Evolutionary conservation across 2,113 vertebrate species (phyloP), one percentile per base, ranked within the genome.

Genomic region (Apodemus speciosus): DNA sequence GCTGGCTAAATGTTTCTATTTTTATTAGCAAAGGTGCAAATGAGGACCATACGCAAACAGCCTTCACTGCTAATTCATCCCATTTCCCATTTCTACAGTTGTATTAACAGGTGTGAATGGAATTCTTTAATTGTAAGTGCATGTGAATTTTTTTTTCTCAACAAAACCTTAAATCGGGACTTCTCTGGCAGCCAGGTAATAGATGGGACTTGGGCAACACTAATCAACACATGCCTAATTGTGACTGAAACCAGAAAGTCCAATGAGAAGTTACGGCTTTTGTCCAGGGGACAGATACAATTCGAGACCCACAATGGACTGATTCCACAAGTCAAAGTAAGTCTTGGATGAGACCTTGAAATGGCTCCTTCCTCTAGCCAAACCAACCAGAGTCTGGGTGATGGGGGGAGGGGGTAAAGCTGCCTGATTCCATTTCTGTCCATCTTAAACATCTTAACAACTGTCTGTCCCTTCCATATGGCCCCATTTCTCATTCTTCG

Each of bases 91-190:
- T 83, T 89, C 76, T 40, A 32, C 46, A 49, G 81, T n/a, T 72
- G 18, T 85, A 56, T 75, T 30, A 84, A 66, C 68, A 46, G 84
- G 83, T n/a, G 27, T 90, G 43, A 90, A 69, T 3, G 51, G 53
- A 85, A 10, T 9, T 43, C 49, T 95, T 91, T n/a, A 87, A 66
- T 64, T 64, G 2, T 13, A 87, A 88, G 75, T 25, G 25, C 53
- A 27, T 43, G 66, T 18, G 46, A 69, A 62, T 77, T 91, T 60
- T 43, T 85, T 83, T 92, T 85, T 51, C 40, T 49, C 1, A 71
- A 91, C n/a, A n/a, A 68, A 88, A 72, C 9, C 27, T 94, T 69
- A 91, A 84, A 60, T 72, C 76, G 77, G 83, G 30, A 53, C 60
- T 72, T 87, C 71, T 73, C 46, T 77, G 43, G 25, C 23, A 85